These are phyloP conservation scores for Nesoenas mayeri DNA, from an alignment of 2,113 vertebrate genomes.

Conservation along the genomic window DNA sequence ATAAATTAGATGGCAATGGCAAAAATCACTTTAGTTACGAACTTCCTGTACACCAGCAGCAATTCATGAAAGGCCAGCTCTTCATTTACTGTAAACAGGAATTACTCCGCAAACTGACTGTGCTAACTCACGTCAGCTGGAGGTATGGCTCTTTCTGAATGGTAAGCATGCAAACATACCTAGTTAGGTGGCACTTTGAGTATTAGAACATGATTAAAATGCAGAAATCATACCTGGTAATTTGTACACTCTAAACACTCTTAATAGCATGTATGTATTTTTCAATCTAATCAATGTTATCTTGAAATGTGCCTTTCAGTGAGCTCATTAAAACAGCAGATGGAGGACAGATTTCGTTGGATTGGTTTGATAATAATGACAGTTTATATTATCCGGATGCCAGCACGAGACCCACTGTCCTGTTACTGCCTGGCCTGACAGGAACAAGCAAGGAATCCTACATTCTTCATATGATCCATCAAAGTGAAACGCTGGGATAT, in stretches of 20 bases:
- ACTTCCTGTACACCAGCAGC: neutral
- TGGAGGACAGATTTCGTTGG: slow-evolving; percentile 98
- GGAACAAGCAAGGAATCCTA: slow-evolving; percentile 98
- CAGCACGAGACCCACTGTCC: slow-evolving; percentile 87
- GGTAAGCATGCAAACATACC: neutral
- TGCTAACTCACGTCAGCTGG: neutral
- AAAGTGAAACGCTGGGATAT: slow-evolving; percentile 91
- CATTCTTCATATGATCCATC: slow-evolving; percentile 97
- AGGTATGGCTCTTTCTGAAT: neutral
- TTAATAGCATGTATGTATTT: neutral
- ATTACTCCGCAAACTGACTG: neutral
- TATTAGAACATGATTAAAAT: neutral
- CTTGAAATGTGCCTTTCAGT: slow-evolving; percentile 80
- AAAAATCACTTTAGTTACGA: neutral
- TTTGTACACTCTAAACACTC: neutral
- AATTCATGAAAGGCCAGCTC: neutral
- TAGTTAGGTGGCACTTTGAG: neutral
- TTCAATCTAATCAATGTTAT: slow-evolving; percentile 20
- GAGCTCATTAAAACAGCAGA: slow-evolving; percentile 95
- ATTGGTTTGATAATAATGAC: slow-evolving; percentile 94
- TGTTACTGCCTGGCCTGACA: slow-evolving; percentile 93
- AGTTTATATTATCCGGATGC: slow-evolving; percentile 82
- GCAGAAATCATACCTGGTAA: neutral
- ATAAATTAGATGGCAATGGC: neutral
- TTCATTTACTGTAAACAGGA: neutral